Conservation (phyloP, 1,140 invertebrate species). For the Trichomalopsis sarcophagae region DNA sequence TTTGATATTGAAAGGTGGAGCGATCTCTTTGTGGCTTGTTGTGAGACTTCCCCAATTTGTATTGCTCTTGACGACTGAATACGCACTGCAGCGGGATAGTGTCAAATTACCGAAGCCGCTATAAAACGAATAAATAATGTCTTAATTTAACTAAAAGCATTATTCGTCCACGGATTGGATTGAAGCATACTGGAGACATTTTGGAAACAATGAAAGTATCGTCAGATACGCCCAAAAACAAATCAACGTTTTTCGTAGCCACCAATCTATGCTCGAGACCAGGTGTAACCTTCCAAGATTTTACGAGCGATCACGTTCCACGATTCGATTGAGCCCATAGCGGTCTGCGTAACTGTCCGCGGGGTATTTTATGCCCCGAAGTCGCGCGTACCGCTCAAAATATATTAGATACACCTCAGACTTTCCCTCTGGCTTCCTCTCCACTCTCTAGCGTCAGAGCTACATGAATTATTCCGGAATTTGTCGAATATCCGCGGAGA, state of each 20-base stretch:
- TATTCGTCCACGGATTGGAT: background rate
- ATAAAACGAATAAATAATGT: background rate
- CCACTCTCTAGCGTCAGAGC: constrained; percentile 19
- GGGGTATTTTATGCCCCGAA: constrained; percentile 30
- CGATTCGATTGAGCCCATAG: constrained; percentile 25
- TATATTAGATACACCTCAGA: constrained; percentile 7
- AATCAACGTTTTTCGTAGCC: too few relatives aligned
- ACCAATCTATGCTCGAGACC: background rate
- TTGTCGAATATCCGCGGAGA: constrained; percentile 64
- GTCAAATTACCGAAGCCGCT: background rate
- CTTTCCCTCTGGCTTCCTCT: background rate
- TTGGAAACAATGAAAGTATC: background rate
- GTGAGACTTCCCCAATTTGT: background rate
- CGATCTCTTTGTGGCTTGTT: background rate
- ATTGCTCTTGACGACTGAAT: background rate
- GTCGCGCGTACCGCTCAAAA: constrained; percentile 26
- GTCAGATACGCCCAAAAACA: too few relatives aligned
- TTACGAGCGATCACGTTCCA: constrained; percentile 58
- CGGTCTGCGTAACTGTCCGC: constrained; percentile 18
- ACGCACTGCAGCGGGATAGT: background rate
- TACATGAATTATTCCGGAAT: constrained; percentile 67
- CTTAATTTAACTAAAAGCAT: constrained; percentile 5
- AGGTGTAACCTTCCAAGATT: constrained; percentile 32
- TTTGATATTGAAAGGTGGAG: background rate
- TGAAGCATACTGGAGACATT: background rate